phyloP scores from a whole-genome alignment of 2,888 invertebrate species.

The Caenorhabditis sp. region DNA sequence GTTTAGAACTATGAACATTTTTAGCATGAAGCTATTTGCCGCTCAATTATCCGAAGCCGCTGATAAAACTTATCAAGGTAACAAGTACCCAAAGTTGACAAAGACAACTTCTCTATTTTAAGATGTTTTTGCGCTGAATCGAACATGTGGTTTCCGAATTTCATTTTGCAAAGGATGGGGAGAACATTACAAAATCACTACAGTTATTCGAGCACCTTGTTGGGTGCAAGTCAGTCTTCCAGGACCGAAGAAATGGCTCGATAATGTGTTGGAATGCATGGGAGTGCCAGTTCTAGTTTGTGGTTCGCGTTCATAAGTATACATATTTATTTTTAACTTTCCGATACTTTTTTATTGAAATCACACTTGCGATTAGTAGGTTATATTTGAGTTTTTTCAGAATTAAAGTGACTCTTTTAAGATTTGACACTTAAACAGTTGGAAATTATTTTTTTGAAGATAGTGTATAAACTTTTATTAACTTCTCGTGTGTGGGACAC shows the following conservation, averaged over 20 bases:
- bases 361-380: no score
- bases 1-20: conserved; percentile 19
- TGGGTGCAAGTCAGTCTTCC: conserved; percentile 98
- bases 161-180: conserved; percentile 78
- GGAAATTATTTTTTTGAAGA: no score
- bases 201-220: neutral
- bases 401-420: no score
- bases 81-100: conserved; percentile 80
- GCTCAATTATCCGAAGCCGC: conserved; percentile 11
- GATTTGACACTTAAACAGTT: no score
- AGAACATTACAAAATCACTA: conserved; percentile 16
- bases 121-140: conserved; percentile 93
- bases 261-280: conserved; percentile 80
- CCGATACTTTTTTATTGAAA: no score
- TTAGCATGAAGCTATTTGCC: conserved; percentile 17
- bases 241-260: conserved; percentile 95
- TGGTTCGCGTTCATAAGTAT: conserved; percentile 47
- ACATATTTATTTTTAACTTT: neutral
- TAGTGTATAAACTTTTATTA: no score
- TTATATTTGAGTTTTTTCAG: no score
- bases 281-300: conserved; percentile 52
- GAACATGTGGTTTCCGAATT: conserved; percentile 98
- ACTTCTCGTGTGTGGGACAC: no score
- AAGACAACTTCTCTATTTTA: conserved; percentile 73
- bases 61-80: conserved; percentile 80